These are phyloP conservation scores for Molanna angustata DNA, from an alignment of 2,888 invertebrate species.

Conservation along the genomic window DNA sequence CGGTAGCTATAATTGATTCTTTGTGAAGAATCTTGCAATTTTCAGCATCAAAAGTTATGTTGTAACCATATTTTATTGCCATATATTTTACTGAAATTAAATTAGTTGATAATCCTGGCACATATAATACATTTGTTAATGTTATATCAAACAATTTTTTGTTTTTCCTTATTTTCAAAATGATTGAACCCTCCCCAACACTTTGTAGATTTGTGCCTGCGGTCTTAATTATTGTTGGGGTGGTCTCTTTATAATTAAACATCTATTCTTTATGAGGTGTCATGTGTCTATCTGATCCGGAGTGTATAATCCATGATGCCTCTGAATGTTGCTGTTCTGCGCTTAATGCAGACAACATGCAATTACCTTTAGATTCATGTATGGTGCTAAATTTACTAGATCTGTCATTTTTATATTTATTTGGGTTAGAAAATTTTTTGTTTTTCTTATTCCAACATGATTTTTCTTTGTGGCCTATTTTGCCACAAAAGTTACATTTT, in stretches of 20 bases:
- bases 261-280: background rate
- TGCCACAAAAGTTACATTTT: background rate
- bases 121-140: background rate
- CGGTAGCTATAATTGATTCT: background rate
- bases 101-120: slow-evolving; percentile 2
- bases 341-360: background rate
- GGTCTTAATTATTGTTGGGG: background rate
- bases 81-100: background rate
- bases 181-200: background rate
- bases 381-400: background rate
- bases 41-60: background rate
- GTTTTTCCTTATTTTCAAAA: background rate
- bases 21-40: background rate
- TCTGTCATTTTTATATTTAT: background rate
- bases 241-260: background rate
- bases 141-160: background rate
- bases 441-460: background rate
- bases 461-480: slow-evolving; percentile 1
- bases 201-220: slow-evolving; percentile 2
- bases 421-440: background rate
- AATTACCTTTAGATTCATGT: background rate
- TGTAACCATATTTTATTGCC: background rate
- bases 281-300: slow-evolving; percentile 2
- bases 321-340: background rate
- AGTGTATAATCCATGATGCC: background rate